phyloP scores from a whole-genome alignment of 2,888 invertebrate species.

The Cybosia mesomella region DNA sequence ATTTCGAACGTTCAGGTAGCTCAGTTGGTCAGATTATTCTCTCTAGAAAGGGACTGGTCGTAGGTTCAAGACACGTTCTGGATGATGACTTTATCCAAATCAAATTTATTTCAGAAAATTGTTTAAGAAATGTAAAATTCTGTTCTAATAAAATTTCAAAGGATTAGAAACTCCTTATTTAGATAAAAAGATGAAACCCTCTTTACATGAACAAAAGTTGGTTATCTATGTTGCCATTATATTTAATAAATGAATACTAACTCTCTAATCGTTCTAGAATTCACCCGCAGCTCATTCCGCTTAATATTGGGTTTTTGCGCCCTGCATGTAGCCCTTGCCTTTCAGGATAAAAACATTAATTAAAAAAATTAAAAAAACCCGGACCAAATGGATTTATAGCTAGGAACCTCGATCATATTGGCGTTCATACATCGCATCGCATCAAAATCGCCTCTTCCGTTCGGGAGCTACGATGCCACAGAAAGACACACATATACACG shows the following conservation, averaged over 20 bases:
- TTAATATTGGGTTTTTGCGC: neutral
- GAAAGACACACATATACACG: no score
- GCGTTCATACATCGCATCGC: no score
- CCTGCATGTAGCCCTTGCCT: no score
- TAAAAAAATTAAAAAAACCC: no score
- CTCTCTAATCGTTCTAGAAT: neutral
- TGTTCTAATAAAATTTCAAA: slow-evolving; percentile 47
- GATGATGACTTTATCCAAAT: no score
- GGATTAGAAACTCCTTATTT: slow-evolving; percentile 22
- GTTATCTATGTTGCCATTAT: slow-evolving; percentile 11
- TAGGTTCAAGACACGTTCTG: neutral
- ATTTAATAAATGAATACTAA: neutral
- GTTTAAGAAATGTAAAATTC: neutral
- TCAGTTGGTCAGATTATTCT: neutral
- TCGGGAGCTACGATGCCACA: no score
- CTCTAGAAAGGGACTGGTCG: neutral
- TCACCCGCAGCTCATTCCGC: no score
- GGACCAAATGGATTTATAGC: no score
- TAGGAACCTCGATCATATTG: no score
- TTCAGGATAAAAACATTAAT: no score
- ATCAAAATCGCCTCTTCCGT: no score
- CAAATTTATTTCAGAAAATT: neutral
- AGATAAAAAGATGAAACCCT: slow-evolving; percentile 19
- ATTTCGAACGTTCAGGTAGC: no score
- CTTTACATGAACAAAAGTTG: slow-evolving; percentile 12